These are phyloP conservation scores for Panthera leo DNA, from an alignment of 2,113 vertebrate species.

Conservation along the genomic window DNA sequence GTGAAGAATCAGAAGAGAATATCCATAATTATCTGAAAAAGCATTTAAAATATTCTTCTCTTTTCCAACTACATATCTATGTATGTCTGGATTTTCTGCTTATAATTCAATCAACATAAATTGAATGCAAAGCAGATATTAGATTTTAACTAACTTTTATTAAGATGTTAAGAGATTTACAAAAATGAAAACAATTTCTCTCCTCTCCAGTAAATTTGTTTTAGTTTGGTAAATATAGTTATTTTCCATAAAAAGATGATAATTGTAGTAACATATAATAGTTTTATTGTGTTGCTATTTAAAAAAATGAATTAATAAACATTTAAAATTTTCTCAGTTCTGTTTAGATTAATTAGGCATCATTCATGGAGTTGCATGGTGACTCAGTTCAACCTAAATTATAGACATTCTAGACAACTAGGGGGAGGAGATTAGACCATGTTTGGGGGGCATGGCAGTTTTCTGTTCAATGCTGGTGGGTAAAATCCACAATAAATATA, in stretches of 20 bases:
- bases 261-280: not conserved
- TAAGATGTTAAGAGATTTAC: not conserved
- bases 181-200: not conserved
- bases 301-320: not conserved
- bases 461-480: not conserved
- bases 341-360: not conserved
- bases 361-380: not conserved
- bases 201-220: not conserved
- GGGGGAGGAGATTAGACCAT: not conserved
- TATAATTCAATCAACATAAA: not conserved
- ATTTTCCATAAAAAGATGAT: not conserved
- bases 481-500: not conserved
- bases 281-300: not conserved
- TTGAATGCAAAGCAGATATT: not conserved
- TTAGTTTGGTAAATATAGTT: not conserved
- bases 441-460: not conserved
- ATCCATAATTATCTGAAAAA: not conserved
- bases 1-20: not conserved
- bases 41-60: not conserved
- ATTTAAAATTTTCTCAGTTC: not conserved
- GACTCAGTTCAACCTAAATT: not conserved
- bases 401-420: not conserved
- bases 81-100: not conserved
- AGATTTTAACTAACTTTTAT: not conserved
- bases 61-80: not conserved